These are phyloP conservation scores for Pteromalus puparum DNA, from an alignment of 1,140 invertebrate genomes.

Conservation along the genomic window DNA sequence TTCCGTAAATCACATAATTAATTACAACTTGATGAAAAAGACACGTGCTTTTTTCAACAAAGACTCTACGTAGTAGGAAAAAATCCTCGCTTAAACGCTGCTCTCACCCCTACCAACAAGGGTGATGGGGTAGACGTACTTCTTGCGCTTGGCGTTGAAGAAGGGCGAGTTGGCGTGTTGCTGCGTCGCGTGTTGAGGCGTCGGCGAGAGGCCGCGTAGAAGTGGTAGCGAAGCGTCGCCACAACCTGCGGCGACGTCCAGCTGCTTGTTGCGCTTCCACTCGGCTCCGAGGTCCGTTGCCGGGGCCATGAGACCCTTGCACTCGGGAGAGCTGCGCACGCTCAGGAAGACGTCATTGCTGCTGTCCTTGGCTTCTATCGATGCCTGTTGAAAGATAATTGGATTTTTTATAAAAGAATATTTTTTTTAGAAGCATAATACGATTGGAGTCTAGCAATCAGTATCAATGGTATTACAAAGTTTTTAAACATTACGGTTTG, in stretches of 20 bases:
- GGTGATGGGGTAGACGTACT: slow-evolving; percentile 78
- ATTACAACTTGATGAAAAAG: no score
- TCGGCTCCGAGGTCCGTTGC: slow-evolving; percentile 73
- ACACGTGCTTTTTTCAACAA: no score
- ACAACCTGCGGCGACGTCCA: slow-evolving; percentile 45
- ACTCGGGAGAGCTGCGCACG: slow-evolving; percentile 68
- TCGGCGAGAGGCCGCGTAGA: slow-evolving; percentile 75
- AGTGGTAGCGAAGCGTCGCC: slow-evolving; percentile 77
- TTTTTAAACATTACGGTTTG: no score
- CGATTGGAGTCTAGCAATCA: no score
- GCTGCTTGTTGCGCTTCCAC: slow-evolving; percentile 65
- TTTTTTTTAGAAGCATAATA: no score
- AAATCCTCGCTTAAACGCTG: slow-evolving; percentile 71
- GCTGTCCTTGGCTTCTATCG: slow-evolving; percentile 64
- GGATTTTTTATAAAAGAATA: background rate
- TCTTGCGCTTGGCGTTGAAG: slow-evolving; percentile 78
- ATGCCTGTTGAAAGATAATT: slow-evolving; percentile 55
- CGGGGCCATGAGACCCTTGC: slow-evolving; percentile 69
- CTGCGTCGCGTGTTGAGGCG: slow-evolving; percentile 66
- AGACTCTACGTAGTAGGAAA: background rate
- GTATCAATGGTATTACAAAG: no score
- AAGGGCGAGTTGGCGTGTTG: slow-evolving; percentile 70
- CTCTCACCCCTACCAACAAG: slow-evolving; percentile 76
- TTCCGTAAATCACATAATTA: no score
- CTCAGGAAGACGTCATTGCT: slow-evolving; percentile 68